These are phyloP conservation scores for Sphaeramia orbicularis DNA, from an alignment of 2,797 vertebrate species.

Conservation along the genomic window DNA sequence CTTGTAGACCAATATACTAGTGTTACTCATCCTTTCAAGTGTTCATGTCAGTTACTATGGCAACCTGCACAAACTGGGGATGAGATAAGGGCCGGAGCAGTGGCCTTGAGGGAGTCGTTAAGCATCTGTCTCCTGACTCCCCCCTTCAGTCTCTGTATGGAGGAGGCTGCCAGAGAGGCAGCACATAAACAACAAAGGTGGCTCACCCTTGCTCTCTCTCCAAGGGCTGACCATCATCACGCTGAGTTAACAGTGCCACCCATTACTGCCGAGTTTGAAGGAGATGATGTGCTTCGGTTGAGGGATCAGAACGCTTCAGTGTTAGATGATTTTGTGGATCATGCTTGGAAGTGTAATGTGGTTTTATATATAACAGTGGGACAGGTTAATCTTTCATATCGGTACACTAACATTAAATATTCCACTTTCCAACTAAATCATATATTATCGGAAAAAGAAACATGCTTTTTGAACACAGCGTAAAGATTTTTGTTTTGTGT, in stretches of 20 bases:
- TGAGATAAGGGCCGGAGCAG: slow-evolving; percentile 85
- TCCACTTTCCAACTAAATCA: neutral
- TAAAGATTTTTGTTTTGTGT: slow-evolving; percentile 14
- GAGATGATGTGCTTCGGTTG: slow-evolving; percentile 16
- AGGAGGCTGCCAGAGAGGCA: slow-evolving; percentile 74
- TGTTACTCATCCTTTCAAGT: slow-evolving; percentile 77
- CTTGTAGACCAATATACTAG: slow-evolving; percentile 70
- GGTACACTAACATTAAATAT: neutral
- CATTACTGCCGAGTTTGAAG: slow-evolving; percentile 56
- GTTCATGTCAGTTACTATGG: slow-evolving; percentile 85
- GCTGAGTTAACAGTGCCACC: slow-evolving; percentile 71
- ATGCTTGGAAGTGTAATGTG: neutral
- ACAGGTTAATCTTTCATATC: neutral
- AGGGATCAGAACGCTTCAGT: slow-evolving; percentile 20
- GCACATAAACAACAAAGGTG: slow-evolving; percentile 84
- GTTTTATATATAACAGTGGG: neutral
- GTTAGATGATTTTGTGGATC: slow-evolving; percentile 2
- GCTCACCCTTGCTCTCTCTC: slow-evolving; percentile 74
- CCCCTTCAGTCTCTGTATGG: slow-evolving; percentile 74
- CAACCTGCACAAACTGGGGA: slow-evolving; percentile 84
- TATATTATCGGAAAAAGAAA: neutral
- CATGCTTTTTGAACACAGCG: neutral
- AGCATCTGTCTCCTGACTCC: slow-evolving; percentile 85
- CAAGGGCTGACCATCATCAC: slow-evolving; percentile 77
- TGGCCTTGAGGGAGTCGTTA: slow-evolving; percentile 87